These are phyloP conservation scores for Euplexia lucipara DNA, from an alignment of 2,888 invertebrate genomes.

Conservation along the genomic window DNA sequence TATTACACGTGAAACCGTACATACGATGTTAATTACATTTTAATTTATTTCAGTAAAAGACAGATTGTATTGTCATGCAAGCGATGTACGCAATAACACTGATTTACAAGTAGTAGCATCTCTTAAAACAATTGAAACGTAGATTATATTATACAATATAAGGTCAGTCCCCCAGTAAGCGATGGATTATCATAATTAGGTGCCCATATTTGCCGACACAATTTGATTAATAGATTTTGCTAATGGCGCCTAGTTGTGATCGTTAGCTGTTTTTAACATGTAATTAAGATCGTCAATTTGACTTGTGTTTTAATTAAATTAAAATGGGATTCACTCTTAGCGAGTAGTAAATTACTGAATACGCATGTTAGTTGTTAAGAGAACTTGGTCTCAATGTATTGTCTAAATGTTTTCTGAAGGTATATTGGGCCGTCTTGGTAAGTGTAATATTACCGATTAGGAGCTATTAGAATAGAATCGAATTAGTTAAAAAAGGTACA, in stretches of 20 bases:
- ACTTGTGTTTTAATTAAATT: too few relatives aligned
- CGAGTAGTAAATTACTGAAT: too few relatives aligned
- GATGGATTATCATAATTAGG: conserved; percentile 62
- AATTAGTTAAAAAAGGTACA: background rate
- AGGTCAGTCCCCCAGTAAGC: conserved; percentile 41
- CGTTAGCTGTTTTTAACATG: conserved; percentile 44
- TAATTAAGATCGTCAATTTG: conserved; percentile 34
- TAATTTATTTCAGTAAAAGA: conserved; percentile 51
- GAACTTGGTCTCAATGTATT: too few relatives aligned
- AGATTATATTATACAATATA: conserved; percentile 54
- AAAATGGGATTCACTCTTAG: too few relatives aligned
- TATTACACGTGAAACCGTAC: conserved; percentile 35
- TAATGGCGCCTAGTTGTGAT: conserved; percentile 65
- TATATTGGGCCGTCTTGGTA: background rate
- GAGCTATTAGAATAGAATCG: background rate
- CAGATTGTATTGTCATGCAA: conserved; percentile 57
- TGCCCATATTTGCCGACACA: conserved; percentile 51
- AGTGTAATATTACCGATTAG: background rate
- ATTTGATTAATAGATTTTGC: conserved; percentile 62
- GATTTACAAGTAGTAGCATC: conserved; percentile 50
- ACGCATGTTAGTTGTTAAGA: too few relatives aligned
- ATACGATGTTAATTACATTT: conserved; percentile 50
- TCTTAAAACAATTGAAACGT: conserved; percentile 57
- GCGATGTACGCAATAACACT: conserved; percentile 49
- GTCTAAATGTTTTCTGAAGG: background rate